Percentiles rank a stretch among this genome's conserved stretches.
Evolutionary conservation across 2,113 vertebrate species (phyloP).

Genomic region (Dascyllus trimaculatus): DNA sequence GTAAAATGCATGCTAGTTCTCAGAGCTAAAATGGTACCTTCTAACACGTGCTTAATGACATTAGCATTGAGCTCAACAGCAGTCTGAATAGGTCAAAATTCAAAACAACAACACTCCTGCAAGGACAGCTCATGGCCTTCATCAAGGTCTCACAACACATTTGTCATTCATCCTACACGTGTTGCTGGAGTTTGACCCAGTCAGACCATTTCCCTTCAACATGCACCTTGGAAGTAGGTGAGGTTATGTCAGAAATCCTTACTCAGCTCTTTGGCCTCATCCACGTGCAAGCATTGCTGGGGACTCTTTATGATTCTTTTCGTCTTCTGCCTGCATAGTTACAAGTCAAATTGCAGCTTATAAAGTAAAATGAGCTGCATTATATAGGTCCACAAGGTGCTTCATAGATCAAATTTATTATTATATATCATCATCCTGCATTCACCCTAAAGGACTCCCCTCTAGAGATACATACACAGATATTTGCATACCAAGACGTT

Average conservation of each 20-base stretch:
- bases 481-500: slow-evolving; percentile 59
- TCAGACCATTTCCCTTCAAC: neutral
- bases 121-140: neutral
- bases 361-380: slow-evolving; percentile 18
- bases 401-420: slow-evolving; percentile 61
- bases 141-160: slow-evolving; percentile 2
- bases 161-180: neutral
- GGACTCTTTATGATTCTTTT: neutral
- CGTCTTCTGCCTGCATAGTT: slow-evolving; percentile 6
- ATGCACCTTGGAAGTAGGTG: slow-evolving; percentile 11
- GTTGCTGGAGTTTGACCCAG: slow-evolving; percentile 5
- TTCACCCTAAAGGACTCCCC: slow-evolving; percentile 32
- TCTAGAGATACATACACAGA: slow-evolving; percentile 28
- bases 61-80: neutral
- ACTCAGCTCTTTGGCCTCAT: neutral
- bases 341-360: slow-evolving; percentile 24
- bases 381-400: slow-evolving; percentile 32
- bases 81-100: neutral
- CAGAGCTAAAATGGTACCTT: too few species aligned
- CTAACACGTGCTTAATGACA: neutral
- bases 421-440: slow-evolving; percentile 37
- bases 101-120: neutral
- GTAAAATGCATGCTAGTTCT: too few species aligned
- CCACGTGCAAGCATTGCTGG: neutral
- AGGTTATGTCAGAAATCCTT: slow-evolving; percentile 8